These are phyloP conservation scores for Trichopria drosophilae DNA, from an alignment of 2,888 invertebrate genomes.

Conservation along the genomic window DNA sequence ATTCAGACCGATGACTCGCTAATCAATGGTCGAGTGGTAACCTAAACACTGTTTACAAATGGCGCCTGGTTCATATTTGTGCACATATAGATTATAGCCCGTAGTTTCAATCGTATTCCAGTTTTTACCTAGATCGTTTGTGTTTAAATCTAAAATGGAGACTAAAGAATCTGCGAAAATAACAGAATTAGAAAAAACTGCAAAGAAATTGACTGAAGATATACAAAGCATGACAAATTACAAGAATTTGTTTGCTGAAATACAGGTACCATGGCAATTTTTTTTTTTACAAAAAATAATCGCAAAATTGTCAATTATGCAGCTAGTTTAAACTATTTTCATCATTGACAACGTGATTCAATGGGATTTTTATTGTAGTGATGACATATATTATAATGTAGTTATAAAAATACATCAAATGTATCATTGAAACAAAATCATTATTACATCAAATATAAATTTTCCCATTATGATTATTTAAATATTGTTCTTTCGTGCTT, in stretches of 20 bases:
- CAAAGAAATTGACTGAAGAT: conserved; percentile 78
- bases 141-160: too few relatives aligned
- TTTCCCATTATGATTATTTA: too few relatives aligned
- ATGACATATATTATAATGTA: not conserved
- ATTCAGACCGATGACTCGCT: too few relatives aligned
- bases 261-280: conserved; percentile 66
- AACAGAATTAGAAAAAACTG: conserved; percentile 72
- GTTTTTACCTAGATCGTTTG: too few relatives aligned
- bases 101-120: too few relatives aligned
- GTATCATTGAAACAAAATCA: not conserved
- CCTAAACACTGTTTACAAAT: conserved; percentile 3
- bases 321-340: conserved; percentile 9
- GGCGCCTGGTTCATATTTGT: conserved; percentile 7
- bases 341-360: not conserved
- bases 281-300: conserved; percentile 17
- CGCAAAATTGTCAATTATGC: too few relatives aligned
- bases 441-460: too few relatives aligned
- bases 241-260: conserved; percentile 74
- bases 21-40: not conserved
- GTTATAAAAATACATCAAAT: not conserved
- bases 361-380: not conserved
- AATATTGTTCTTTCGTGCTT: too few relatives aligned
- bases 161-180: conserved; percentile 63
- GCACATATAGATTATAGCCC: too few relatives aligned
- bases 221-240: conserved; percentile 77